Evolutionary conservation across 2,113 vertebrate species (phyloP), one percentile per base, ranked within the genome.

Genomic region (Corvus hawaiiensis): DNA sequence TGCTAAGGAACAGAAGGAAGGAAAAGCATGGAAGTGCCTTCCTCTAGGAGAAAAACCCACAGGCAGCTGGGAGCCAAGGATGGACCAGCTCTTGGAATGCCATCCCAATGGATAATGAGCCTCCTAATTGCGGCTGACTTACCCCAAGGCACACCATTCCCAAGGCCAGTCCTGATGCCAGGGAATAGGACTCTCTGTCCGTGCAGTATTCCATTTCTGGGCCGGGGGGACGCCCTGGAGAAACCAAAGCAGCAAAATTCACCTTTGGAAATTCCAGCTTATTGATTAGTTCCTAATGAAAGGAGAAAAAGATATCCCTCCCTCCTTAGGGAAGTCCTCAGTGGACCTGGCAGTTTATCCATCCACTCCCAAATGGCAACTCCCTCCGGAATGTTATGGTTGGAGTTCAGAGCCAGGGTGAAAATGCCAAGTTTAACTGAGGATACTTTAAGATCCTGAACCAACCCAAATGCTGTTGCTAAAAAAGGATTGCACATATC

Each of bases 131-230:
- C 62, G 63, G 37, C 3, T 56, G n/a, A 93, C 99, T 98, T 96
- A 99, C 99, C 98, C 99, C 99, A 9, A 99, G 98, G 94, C 99
- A 99, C 83, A 99, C 99, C 99, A 99, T 99, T 90, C 99, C 99
- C 77, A 99, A 97, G 39, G 99, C 99, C 28, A 99, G 97, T 32
- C 99, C 99, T 32, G 99, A 99, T 32, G 99, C 99, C 13, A 99
- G 95, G 0, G 99, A 99, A 84, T 99, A 99, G 3, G 99, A 99
- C 93, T 99, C 99, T 92, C 99, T 98, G 94, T 99, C 99, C 0
- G 99, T 99, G 90, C 99, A 99, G 89, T 99, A 99, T 85, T 99
- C 99, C 99, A 99, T 99, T 92, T 99, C 99, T 10, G 99, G 99
- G 33, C 99, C 99, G 4, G 99, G 99, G 11, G 99, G 99, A 22